These are phyloP conservation scores for Ophioninae sp. DNA, from an alignment of 2,888 invertebrate genomes.

Conservation along the genomic window DNA sequence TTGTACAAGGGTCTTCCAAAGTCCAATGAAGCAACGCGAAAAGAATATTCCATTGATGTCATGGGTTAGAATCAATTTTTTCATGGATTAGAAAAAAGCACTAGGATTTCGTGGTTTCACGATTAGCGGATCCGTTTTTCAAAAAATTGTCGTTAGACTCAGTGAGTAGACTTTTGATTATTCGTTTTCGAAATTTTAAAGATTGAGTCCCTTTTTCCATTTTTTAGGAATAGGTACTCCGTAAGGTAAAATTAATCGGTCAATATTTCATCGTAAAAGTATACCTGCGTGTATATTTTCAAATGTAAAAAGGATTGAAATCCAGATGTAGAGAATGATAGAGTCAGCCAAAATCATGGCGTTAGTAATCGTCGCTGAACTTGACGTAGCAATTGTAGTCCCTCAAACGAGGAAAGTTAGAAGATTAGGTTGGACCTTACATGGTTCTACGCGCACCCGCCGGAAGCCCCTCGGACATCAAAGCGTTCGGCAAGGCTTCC, in stretches of 20 bases:
- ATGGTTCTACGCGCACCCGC: conserved; percentile 62
- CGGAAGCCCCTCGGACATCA: conserved; percentile 78
- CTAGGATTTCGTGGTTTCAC: background rate
- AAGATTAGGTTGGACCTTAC: conserved; percentile 76
- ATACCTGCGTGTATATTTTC: background rate
- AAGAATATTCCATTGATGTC: background rate
- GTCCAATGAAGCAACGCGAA: background rate
- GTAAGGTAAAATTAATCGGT: background rate
- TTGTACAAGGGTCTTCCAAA: background rate
- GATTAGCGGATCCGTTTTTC: background rate
- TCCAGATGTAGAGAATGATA: conserved; percentile 2
- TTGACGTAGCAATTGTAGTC: conserved; percentile 38
- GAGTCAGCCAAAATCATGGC: conserved; percentile 1
- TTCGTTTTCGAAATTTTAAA: background rate
- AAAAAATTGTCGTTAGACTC: no score
- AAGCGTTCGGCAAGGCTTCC: conserved; percentile 77
- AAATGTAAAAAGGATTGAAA: background rate
- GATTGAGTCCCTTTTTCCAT: background rate
- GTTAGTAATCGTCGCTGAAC: conserved; percentile 35
- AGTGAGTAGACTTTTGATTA: background rate
- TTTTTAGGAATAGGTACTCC: background rate
- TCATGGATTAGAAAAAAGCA: background rate
- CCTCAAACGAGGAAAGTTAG: conserved; percentile 71
- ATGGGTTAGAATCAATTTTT: background rate
- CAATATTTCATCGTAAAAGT: background rate